Base-by-base conservation (phyloP, 2,888 invertebrate species). In the Scaptomyza reducta region DNA sequence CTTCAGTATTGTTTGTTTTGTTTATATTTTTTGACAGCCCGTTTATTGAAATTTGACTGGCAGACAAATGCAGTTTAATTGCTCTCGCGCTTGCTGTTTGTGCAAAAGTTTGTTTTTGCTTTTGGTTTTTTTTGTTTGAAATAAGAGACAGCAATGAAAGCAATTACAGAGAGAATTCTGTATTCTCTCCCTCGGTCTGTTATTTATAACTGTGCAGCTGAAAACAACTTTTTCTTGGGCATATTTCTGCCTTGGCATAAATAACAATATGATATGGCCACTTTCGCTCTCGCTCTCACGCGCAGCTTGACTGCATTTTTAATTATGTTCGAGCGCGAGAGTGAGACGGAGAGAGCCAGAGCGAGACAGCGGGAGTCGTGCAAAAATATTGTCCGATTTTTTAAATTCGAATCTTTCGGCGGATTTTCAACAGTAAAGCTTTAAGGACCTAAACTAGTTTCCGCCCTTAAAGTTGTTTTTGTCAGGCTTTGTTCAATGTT, bases 41-140 rank as follows among this genome's bases (percentile, higher is more conserved):
- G 31, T 56, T 60, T 54, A 70, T 70, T 70, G 59, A 66, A 68
- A 67, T 67, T 64, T 58, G 29, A 38, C 62, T 57, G 57, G 22
- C 57, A 57, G 31, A 62, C 77, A 74, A 77, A 69, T 70, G 76
- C 54, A 65, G 66, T 70, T 66, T 79, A 75, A 76, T 75, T 79
- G 57, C 45, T 44, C 54, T 53, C 35, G 35, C 54, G 40, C 40
- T 53, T 33, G 33, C 22, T 33, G 49, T 6, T 31, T 22, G n/a
- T 22, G 2, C 18, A 33, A 31, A 50, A 50, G 22, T 50, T 50
- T 35, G 2, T n/a, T 33, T 11, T 35, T 35, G 6, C 22, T 2
- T 35, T 33, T n/a, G 10, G 5, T n/a, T 7, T 7, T 35, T 6
- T 35, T 35, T 35, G 22, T 14, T 9, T 7, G 14, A 22, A 22